Conservation (phyloP, 2,888 invertebrate species). For the Ceriagrion tenellum region DNA sequence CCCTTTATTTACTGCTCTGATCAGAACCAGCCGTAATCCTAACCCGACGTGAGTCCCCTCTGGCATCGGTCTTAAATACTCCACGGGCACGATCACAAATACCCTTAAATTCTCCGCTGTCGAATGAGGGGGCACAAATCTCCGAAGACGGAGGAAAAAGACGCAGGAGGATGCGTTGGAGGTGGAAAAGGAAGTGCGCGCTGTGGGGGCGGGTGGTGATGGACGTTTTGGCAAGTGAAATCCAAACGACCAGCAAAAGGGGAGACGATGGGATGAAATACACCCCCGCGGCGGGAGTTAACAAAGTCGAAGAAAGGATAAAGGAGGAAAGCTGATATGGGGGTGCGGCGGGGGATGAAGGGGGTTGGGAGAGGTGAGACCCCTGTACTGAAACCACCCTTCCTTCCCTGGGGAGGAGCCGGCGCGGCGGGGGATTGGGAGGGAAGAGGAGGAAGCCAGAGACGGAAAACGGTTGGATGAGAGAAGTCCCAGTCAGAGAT, state of each 20-base stretch:
- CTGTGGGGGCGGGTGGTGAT: neutral
- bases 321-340: neutral
- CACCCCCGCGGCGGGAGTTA: neutral
- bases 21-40: neutral
- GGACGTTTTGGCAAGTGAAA: slow-evolving; percentile 18
- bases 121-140: neutral
- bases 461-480: neutral
- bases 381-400: neutral
- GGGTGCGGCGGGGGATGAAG: too few species aligned
- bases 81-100: neutral
- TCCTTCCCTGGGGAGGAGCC: neutral
- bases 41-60: neutral
- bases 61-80: neutral
- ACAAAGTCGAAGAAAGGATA: neutral
- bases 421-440: neutral
- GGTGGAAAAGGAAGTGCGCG: neutral
- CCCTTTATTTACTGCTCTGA: neutral
- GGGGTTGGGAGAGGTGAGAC: neutral
- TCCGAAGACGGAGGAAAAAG: neutral
- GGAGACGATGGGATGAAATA: neutral
- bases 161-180: neutral
- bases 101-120: neutral
- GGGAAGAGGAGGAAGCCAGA: neutral
- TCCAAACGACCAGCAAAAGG: neutral
- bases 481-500: neutral